Evolutionary conservation across 1,140 invertebrate species (phyloP).

Genomic region (Apis dorsata): DNA sequence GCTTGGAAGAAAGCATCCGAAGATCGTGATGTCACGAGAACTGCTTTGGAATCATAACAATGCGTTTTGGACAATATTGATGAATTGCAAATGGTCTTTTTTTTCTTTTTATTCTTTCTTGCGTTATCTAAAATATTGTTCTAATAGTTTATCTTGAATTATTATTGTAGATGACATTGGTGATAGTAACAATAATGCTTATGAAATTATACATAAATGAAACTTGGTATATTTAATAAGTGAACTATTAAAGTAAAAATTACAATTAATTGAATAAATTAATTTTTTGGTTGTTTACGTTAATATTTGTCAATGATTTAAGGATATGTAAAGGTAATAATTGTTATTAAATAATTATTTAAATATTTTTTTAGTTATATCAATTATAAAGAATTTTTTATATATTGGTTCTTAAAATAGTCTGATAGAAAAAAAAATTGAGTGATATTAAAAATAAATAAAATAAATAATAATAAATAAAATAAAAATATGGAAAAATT

Average conservation of each 20-base stretch:
- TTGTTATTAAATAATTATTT: too few relatives aligned
- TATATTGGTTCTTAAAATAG: too few relatives aligned
- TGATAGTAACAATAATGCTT: not conserved
- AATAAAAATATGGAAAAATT: not conserved
- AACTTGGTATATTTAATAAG: not conserved
- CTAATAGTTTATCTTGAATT: not conserved
- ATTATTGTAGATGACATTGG: not conserved
- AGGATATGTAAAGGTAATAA: too few relatives aligned
- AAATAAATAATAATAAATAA: too few relatives aligned
- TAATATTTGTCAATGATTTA: too few relatives aligned
- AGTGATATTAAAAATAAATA: too few relatives aligned
- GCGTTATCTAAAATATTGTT: not conserved
- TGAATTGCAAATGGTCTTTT: not conserved
- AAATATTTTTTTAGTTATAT: too few relatives aligned
- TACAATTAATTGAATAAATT: not conserved
- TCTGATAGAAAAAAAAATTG: too few relatives aligned
- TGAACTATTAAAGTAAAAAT: not conserved
- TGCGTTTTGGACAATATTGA: not conserved
- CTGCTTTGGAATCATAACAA: slow-evolving; percentile 22
- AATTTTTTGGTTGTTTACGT: too few relatives aligned
- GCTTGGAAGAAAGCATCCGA: slow-evolving; percentile 24
- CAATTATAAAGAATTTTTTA: too few relatives aligned
- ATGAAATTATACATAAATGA: too few relatives aligned
- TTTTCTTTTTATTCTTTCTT: not conserved
- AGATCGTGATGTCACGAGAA: slow-evolving; percentile 8